Conservation (phyloP, 1,140 invertebrate species). For the Pseudobourletiella spinata region DNA sequence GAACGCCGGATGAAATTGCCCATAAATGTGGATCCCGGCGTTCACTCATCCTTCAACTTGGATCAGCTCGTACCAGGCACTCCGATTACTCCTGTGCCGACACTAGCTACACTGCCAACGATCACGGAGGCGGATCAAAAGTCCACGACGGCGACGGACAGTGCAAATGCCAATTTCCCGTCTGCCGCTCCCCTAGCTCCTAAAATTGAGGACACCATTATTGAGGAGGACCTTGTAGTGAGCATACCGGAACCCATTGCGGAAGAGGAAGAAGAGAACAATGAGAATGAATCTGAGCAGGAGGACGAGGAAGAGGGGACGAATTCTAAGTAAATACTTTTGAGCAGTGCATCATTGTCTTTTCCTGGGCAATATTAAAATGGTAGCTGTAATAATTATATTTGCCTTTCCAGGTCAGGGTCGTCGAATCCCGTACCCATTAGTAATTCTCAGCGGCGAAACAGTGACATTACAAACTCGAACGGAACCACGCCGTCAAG, state of each 20-base stretch:
- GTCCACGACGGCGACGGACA: slow-evolving; percentile 28
- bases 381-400: no score
- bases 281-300: not conserved
- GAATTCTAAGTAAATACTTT: not conserved
- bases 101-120: slow-evolving; percentile 57
- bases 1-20: slow-evolving; percentile 75
- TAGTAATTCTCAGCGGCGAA: slow-evolving; percentile 18
- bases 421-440: not conserved
- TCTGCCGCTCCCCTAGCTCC: slow-evolving; percentile 11
- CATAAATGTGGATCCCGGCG: slow-evolving; percentile 77
- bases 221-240: slow-evolving; percentile 3
- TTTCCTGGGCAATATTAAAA: no score
- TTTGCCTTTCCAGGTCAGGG: no score
- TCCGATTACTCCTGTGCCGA: slow-evolving; percentile 63
- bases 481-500: slow-evolving; percentile 21
- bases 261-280: slow-evolving; percentile 21
- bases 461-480: slow-evolving; percentile 27
- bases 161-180: slow-evolving; percentile 33
- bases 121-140: slow-evolving; percentile 64
- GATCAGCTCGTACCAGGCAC: slow-evolving; percentile 52
- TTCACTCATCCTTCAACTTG: slow-evolving; percentile 81
- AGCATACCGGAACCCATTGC: slow-evolving; percentile 21
- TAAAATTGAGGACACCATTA: not conserved
- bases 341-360: no score
- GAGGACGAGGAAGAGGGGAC: not conserved